Percentiles rank a stretch among this genome's conserved stretches.
Conservation (phyloP, 1,140 invertebrate genomes). For the Drosophila ambigua region DNA sequence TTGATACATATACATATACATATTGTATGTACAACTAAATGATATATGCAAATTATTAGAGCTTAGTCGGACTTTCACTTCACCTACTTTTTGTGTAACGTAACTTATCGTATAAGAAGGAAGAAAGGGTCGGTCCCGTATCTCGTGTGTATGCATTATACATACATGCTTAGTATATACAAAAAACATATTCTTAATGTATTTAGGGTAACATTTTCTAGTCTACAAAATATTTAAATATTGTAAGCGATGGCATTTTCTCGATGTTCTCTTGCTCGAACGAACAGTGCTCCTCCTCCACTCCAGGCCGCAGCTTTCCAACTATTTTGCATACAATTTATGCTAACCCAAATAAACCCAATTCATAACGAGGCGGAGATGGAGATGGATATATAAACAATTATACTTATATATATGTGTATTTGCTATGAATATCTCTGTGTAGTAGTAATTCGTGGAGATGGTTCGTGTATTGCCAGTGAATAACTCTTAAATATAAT, state of each 20-base stretch:
- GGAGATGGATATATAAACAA: slow-evolving; percentile 2
- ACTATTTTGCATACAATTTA: slow-evolving; percentile 3
- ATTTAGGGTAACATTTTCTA: slow-evolving; percentile 58
- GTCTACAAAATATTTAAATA: slow-evolving; percentile 49
- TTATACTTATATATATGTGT: slow-evolving; percentile 28
- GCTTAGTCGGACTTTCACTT: slow-evolving; percentile 45
- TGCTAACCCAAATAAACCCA: background rate
- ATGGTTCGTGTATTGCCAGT: slow-evolving; percentile 14
- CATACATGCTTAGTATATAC: slow-evolving; percentile 35
- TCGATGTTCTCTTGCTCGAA: slow-evolving; percentile 24
- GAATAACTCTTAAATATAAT: slow-evolving; percentile 40
- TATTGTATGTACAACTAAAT: slow-evolving; percentile 3
- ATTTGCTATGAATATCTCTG: slow-evolving; percentile 20
- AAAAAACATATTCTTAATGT: slow-evolving; percentile 53
- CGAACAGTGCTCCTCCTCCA: background rate
- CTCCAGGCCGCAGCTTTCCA: background rate
- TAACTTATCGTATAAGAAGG: slow-evolving; percentile 40
- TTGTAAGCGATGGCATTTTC: slow-evolving; percentile 50
- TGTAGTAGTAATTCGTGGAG: too few species aligned
- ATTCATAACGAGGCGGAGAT: background rate
- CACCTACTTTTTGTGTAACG: slow-evolving; percentile 12
- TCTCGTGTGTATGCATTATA: slow-evolving; percentile 41
- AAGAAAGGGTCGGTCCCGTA: background rate
- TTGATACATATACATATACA: slow-evolving; percentile 15
- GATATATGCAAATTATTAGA: slow-evolving; percentile 36